Base-by-base conservation (phyloP, 2,888 invertebrate genomes). In the Temnothorax unifasciatus region DNA sequence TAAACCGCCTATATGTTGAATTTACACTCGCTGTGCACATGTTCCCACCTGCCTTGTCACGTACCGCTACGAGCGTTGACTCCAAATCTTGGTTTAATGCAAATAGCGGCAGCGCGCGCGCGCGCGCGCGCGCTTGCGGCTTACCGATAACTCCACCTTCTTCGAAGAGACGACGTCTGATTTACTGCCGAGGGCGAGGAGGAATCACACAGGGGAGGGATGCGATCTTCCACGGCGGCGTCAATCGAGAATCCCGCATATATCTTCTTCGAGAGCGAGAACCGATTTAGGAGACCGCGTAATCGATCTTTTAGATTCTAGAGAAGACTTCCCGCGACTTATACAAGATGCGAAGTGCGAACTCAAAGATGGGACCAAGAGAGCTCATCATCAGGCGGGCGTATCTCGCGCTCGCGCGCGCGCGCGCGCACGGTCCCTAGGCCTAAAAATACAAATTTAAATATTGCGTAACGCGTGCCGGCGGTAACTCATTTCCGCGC, bases 391-490 rank as follows among this genome's bases (percentile, higher is more conserved):
- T 34, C 34, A 34, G 4, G n/a, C 34, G 47, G 63, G 61, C 47
- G 61, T 57, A 73, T 50, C n/a, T n/a, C n/a, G n/a, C 47, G 13
- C 21, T 50, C 15, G 73, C n/a, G 15, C 0, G 34, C 57, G 13
- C 57, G 29, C 69, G 44, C 69, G 21, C 77, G 11, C 21, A 6
- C 38, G 21, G 34, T 57, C 18, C 29, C 71, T 79, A 69, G 47
- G 57, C 73, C 74, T 73, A 73, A 79, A 79, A 79, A 79, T 79
- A 79, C 79, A 13, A 59, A 79, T 79, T 79, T 79, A 79, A 79
- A 79, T 79, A 79, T 79, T 79, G 79, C 79, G 59, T 79, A 79
- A 79, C 47, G 59, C 59, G 57, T 41, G 13, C 44, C 44, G 54
- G 41, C 34, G 41, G n/a, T 29, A 57, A 79, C 71, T 79, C 77